Base-by-base conservation (phyloP, 2,113 vertebrate genomes). In the Esox niger region DNA sequence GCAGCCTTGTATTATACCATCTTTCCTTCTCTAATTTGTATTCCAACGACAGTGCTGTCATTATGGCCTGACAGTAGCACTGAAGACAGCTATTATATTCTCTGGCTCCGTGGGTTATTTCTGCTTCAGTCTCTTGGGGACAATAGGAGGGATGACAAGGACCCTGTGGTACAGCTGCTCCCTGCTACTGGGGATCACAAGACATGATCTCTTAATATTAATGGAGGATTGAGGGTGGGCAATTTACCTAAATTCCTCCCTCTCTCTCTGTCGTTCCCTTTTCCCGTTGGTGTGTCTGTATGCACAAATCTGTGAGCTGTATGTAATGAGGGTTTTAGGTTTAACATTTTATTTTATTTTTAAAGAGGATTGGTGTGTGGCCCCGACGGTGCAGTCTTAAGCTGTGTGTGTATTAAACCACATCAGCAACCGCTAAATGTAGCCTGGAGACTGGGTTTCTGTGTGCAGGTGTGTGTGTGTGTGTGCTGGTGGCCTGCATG, bases 291-390 rank as follows among this genome's bases (percentile, higher is more conserved):
- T 15, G 38, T 38, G 35, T 38, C 35, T 38, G 13, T 38, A 55
- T 63, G 52, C 64, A 62, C 33, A 75, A 69, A 64, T 75, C 66
- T 58, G 29, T 63, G 38, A 61, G 64, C 43, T 63, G 47, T 59
- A 55, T 64, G 59, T 75, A 73, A 70, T 76, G 72, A 73, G 72
- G 49, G 76, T 71, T 64, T 76, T 64, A 76, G 33, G 59, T 67
- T n/a, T n/a, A n/a, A n/a, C n/a, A n/a, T n/a, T 71, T 15, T 43
- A 15, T 43, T 17, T 43, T n/a, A n/a, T n/a, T 29, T 65, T 61
- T 61, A 62, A 78, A 67, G 70, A 56, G 76, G 73, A 76, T 81
- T 78, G 62, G 61, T 47, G 26, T 54, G 43, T 33, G 11, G 60
- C 47, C 35, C 23, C 10, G 3, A 43, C 38, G 13, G 33, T 56